A percentile compares a stretch with the other conserved stretches of the same genome.
phyloP scores from a whole-genome alignment of 1,140 invertebrate species.

The Aphidius ervi region DNA sequence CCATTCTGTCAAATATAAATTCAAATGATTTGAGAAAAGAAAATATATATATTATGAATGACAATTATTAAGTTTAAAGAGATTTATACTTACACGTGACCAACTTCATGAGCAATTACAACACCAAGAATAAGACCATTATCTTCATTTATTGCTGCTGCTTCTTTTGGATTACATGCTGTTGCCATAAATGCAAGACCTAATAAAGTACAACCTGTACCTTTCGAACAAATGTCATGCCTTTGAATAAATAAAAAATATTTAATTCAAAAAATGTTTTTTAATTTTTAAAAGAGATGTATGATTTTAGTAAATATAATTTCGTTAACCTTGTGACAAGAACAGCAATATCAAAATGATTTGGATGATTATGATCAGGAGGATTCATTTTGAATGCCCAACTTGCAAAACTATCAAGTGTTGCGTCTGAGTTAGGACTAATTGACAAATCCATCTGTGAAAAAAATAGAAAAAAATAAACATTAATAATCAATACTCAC shows the following conservation, averaged over 20 bases:
- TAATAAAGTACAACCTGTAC: constrained; percentile 60
- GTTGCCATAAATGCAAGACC: constrained; percentile 65
- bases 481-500: too few relatives aligned
- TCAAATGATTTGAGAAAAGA: too few relatives aligned
- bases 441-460: constrained; percentile 53
- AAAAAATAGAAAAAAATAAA: neutral
- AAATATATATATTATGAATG: too few relatives aligned
- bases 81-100: constrained; percentile 59
- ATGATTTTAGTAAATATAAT: constrained; percentile 16
- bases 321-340: constrained; percentile 63
- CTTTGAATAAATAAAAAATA: constrained; percentile 37
- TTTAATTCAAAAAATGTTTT: neutral
- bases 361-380: constrained; percentile 60
- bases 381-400: constrained; percentile 68
- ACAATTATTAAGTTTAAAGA: too few relatives aligned
- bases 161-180: constrained; percentile 61
- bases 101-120: constrained; percentile 69
- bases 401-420: constrained; percentile 63
- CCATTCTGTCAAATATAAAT: constrained; percentile 54
- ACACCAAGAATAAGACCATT: constrained; percentile 63
- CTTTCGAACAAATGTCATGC: constrained; percentile 60
- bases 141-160: constrained; percentile 68
- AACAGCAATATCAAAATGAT: constrained; percentile 73
- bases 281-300: neutral
- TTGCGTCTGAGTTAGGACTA: constrained; percentile 59